Percentiles rank a stretch among this genome's conserved stretches.
Evolutionary conservation across 1,140 invertebrate genomes (phyloP).

Genomic region (Cherax destructor): DNA sequence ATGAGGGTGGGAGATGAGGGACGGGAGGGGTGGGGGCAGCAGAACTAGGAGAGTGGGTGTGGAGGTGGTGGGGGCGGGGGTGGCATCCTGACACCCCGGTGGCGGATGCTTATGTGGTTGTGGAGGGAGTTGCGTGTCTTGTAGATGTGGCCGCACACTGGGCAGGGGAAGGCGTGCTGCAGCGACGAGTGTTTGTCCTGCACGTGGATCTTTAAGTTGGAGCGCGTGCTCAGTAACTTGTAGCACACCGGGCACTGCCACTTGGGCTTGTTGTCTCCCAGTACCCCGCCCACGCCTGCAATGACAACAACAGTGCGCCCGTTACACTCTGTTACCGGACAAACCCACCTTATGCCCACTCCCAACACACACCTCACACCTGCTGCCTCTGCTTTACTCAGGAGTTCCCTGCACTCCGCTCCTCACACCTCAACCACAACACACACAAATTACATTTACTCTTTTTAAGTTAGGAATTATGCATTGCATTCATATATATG

Average conservation of each 20-base stretch:
- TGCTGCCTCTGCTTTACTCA: background rate
- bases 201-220: slow-evolving; percentile 72
- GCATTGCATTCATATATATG: background rate
- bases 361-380: background rate
- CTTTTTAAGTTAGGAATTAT: background rate
- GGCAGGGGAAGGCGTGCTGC: slow-evolving; percentile 70
- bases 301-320: slow-evolving; percentile 59
- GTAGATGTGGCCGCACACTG: slow-evolving; percentile 68
- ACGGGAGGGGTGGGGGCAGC: slow-evolving; percentile 4
- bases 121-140: slow-evolving; percentile 71
- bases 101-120: slow-evolving; percentile 70
- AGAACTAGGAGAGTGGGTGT: slow-evolving; percentile 1
- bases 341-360: background rate
- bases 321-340: slow-evolving; percentile 28
- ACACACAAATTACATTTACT: background rate
- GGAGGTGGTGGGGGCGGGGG: slow-evolving; percentile 41
- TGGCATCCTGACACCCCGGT: slow-evolving; percentile 67
- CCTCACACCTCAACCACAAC: background rate
- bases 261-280: slow-evolving; percentile 55
- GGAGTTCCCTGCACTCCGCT: background rate
- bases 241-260: slow-evolving; percentile 74
- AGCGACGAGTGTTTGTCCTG: slow-evolving; percentile 70
- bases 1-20: background rate
- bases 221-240: slow-evolving; percentile 70
- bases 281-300: slow-evolving; percentile 59